Percentiles rank a stretch among this genome's conserved stretches.
These are phyloP conservation scores for Notothenia rossii DNA, from an alignment of 2,113 vertebrate genomes.

Conservation along the genomic window DNA sequence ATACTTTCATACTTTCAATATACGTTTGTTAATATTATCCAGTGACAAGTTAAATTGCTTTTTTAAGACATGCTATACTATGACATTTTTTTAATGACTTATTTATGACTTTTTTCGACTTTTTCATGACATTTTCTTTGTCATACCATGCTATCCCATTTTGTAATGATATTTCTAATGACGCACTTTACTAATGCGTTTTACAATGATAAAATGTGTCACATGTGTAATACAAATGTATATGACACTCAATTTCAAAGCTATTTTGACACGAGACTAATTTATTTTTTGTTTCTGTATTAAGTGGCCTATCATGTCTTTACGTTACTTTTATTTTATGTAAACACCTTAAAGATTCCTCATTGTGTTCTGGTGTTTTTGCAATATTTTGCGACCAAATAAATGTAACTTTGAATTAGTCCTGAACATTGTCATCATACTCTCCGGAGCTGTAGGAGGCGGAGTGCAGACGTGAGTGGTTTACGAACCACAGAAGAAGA, in stretches of 20 bases:
- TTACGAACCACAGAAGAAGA: background rate
- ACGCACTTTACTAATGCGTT: no score
- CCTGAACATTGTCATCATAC: no score
- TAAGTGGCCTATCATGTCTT: background rate
- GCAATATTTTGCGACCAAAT: background rate
- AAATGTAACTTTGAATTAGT: background rate
- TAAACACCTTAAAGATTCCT: background rate
- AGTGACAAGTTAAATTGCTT: no score
- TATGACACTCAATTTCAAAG: background rate
- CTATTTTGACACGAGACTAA: background rate
- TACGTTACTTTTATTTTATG: background rate
- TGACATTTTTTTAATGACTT: no score
- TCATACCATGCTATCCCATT: no score
- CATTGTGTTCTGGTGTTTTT: background rate
- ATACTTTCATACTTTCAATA: no score
- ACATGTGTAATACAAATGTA: background rate
- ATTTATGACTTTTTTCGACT: no score
- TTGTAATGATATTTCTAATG: no score
- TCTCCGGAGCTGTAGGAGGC: conserved; percentile 30
- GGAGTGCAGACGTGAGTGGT: fast-evolving
- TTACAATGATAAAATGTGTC: no score
- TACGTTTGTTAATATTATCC: no score
- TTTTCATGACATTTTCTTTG: no score
- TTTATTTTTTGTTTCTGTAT: background rate
- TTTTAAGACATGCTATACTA: no score